Base-by-base conservation (phyloP, 1,140 invertebrate genomes). In the Tachypleus tridentatus region DNA sequence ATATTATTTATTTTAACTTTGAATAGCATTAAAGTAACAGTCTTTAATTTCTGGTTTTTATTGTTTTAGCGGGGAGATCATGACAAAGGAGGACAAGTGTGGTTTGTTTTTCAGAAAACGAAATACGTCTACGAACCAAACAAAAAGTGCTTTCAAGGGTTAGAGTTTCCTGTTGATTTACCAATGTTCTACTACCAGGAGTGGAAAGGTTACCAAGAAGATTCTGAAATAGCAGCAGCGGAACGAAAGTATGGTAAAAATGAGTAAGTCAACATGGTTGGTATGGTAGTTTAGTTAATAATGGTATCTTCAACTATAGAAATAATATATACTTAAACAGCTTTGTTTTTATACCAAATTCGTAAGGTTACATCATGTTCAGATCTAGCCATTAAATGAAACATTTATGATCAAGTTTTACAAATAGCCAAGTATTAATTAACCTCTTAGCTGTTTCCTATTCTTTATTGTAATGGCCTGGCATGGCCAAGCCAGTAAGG, bases 61-160 rank as follows among this genome's bases (percentile, higher is more conserved):
- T 29, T 29, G 29, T 29, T 29, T 29, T 29, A 29, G 29, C 29
- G 29, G 29, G 29, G 29, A 29, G 29, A 29, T 29, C 29, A 29
- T 29, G 29, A 29, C 29, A 29, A 29, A 29, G 29, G 29, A 29
- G 29, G 29, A 29, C 29, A 29, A 29, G 29, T 29, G 29, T 96
- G 89, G 88, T 93, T 98, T 75, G 84, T 87, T 62, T 98, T 97
- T 77, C 95, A 98, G 86, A 97, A 98, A 77, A 92, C 89, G 1
- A 97, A 97, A 78, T 98, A 97, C 78, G 75, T 91, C 62, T 98
- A 91, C 85, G 84, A 92, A 74, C 78, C 68, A 52, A 78, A 81
- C 64, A 87, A 86, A 62, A 89, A 91, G 73, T 77, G 76, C 54
- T 98, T 98, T 76, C 75, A 82, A 60, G 84, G 86, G 7, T 77